Conservation (phyloP, 2,797 vertebrate species). For the Gadopsis marmoratus region DNA sequence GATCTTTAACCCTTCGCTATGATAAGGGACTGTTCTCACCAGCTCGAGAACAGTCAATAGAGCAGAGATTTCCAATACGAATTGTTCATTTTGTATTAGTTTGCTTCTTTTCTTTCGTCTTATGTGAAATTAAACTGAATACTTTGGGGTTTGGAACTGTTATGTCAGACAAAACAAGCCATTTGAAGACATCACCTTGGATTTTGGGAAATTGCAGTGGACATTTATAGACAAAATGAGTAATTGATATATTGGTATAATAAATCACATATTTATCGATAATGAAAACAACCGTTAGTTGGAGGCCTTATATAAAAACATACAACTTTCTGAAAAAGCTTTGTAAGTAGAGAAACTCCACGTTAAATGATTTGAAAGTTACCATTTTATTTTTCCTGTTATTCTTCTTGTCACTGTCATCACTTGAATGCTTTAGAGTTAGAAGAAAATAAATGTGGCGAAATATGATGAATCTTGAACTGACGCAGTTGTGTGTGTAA, state of each 20-base stretch:
- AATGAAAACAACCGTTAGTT: background rate
- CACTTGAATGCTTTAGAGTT: conserved; percentile 7
- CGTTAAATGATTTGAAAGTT: background rate
- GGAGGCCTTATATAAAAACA: background rate
- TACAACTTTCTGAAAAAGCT: background rate
- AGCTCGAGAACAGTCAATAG: background rate
- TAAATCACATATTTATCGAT: background rate
- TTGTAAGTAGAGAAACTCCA: conserved; percentile 1
- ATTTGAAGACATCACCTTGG: background rate
- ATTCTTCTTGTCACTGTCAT: conserved; percentile 9
- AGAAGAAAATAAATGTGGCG: background rate
- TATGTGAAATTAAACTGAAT: no score
- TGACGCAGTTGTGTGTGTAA: background rate
- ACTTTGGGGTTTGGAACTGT: background rate
- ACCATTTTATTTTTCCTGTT: conserved; percentile 3
- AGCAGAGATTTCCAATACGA: background rate
- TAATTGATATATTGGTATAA: background rate
- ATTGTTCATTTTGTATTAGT: background rate
- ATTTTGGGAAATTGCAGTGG: background rate
- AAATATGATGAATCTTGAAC: conserved; percentile 9
- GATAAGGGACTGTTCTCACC: conserved; percentile 29
- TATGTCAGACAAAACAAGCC: background rate
- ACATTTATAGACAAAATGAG: background rate
- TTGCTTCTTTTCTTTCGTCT: background rate
- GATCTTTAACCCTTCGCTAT: conserved; percentile 81